Evolutionary conservation across 2,797 vertebrate species (phyloP), one percentile per base, ranked within the genome.

Genomic region (Sus cebifrons): DNA sequence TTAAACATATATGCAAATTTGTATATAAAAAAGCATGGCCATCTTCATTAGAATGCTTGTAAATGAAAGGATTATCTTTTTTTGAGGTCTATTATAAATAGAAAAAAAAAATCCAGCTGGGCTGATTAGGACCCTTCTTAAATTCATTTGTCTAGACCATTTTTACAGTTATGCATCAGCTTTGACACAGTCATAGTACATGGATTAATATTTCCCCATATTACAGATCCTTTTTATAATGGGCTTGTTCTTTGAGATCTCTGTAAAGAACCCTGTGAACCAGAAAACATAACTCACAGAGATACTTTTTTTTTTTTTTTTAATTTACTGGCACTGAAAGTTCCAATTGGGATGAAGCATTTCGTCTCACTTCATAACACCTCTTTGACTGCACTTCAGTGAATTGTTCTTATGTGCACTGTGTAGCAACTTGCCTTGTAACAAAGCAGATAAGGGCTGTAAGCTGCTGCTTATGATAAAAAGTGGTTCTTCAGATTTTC

Each of bases 1-100:
- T 98, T 96, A 98, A 97, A 97, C 98, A 98, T 97, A 98, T 98
- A 98, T 98, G 98, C 98, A 98, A 98, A 98, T 98, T 98, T 98
- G 86, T 99, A 95, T 98, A 98, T 97, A 98, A 98, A 97, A 97
- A 89, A 98, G 98, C 98, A 98, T 98, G 98, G 96, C 97, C 97
- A 97, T 96, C 97, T 98, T 98, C 98, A 96, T 97, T 98, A 98
- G 98, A 98, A 98, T 98, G 98, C 98, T 98, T 98, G 89, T 98
- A 97, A 97, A 96, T 98, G 94, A 98, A 97, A 98, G 97, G 95
- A 73, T 97, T 98, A 97, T 97, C 96, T 97, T 98, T 98, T 49
- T 98, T 98, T 98, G 94, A 97, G 89, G 95, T 96, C 96, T 97
- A 11, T 89, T 94, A 79, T 91, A 97, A 88, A 89, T 78, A 95